These are phyloP conservation scores for Alligator mississippiensis DNA, from an alignment of 2,113 vertebrate species.

Conservation along the genomic window DNA sequence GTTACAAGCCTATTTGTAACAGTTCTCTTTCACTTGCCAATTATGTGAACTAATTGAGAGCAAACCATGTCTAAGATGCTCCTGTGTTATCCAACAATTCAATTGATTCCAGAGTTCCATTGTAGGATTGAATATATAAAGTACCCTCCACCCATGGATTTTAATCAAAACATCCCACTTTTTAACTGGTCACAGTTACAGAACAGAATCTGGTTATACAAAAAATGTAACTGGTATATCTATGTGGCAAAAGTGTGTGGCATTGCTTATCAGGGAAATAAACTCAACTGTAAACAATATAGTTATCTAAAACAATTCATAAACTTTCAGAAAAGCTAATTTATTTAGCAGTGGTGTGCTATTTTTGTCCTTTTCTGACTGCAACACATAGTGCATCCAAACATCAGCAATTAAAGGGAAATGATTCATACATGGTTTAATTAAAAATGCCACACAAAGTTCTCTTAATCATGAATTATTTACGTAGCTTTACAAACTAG, in stretches of 20 bases:
- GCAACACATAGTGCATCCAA: background rate
- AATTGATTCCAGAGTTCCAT: background rate
- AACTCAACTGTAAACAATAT: background rate
- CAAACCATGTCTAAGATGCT: background rate
- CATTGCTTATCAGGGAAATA: background rate
- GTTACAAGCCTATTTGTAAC: background rate
- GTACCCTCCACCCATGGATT: background rate
- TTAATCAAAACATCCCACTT: background rate
- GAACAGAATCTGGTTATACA: background rate
- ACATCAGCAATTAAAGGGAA: background rate
- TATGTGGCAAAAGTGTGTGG: background rate
- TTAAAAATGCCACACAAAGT: background rate
- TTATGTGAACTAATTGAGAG: conserved; percentile 12
- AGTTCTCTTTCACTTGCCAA: conserved; percentile 26
- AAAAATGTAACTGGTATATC: background rate
- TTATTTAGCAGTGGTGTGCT: background rate
- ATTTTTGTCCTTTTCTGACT: background rate
- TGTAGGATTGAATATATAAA: background rate
- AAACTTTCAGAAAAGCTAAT: background rate
- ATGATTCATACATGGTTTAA: background rate
- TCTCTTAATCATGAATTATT: background rate
- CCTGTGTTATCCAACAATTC: background rate
- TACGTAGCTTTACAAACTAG: background rate
- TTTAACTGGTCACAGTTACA: background rate
- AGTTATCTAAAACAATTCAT: background rate